phyloP scores from a whole-genome alignment of 1,140 invertebrate species.

The Oryctes rhinoceros region DNA sequence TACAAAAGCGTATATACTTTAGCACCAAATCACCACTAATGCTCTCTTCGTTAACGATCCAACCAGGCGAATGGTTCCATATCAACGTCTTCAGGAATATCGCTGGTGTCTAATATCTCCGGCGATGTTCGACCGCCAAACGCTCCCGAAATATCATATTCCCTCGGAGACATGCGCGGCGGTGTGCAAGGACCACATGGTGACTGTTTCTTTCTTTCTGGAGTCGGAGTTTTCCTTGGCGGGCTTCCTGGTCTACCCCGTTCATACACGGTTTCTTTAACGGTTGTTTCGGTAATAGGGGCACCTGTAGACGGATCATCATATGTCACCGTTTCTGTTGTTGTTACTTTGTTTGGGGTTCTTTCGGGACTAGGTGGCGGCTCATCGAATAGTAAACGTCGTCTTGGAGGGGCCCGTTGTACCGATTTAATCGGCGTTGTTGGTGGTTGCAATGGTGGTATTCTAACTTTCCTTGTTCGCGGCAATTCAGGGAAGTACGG shows the following conservation, averaged over 20 bases:
- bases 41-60: background rate
- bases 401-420: background rate
- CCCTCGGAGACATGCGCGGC: background rate
- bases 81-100: slow-evolving; percentile 31
- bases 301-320: slow-evolving; percentile 1
- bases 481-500: background rate
- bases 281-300: slow-evolving; percentile 7
- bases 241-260: background rate
- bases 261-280: slow-evolving; percentile 1
- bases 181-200: background rate
- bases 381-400: slow-evolving; percentile 27
- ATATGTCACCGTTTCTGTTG: slow-evolving; percentile 38
- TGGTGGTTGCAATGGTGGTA: background rate
- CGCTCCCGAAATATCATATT: slow-evolving; percentile 25
- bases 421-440: background rate
- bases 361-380: slow-evolving; percentile 6
- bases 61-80: slow-evolving; percentile 19
- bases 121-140: slow-evolving; percentile 3
- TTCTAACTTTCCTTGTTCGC: background rate
- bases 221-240: background rate
- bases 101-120: slow-evolving; percentile 18
- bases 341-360: slow-evolving; percentile 22
- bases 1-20: slow-evolving; percentile 6
- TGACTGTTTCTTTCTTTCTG: background rate
- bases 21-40: background rate